A percentile compares a stretch with the other conserved stretches of the same genome.
Conservation (phyloP, 2,888 invertebrate species). For the Athripsodes cinereus region DNA sequence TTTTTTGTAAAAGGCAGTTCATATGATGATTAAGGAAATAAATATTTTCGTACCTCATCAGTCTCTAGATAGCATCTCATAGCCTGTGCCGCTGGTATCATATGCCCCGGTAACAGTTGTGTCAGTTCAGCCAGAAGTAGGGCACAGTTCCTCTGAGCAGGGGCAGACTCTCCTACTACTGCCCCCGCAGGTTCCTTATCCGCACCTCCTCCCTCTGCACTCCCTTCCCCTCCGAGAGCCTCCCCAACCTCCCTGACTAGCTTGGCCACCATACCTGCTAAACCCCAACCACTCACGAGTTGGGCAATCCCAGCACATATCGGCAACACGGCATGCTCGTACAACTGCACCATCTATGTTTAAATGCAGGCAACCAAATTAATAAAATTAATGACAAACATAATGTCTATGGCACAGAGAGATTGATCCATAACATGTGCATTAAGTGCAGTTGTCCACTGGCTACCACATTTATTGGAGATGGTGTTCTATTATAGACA, state of each 20-base stretch:
- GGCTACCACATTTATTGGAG: no score
- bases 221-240: constrained; percentile 62
- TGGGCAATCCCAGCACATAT: constrained; percentile 66
- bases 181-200: constrained; percentile 44
- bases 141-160: constrained; percentile 45
- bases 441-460: no score
- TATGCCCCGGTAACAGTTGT: constrained; percentile 53
- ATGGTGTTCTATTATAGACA: no score
- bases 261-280: constrained; percentile 64
- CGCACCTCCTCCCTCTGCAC: constrained; percentile 45
- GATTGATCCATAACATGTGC: no score
- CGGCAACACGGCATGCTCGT: constrained; percentile 64
- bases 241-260: constrained; percentile 69
- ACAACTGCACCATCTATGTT: constrained; percentile 67
- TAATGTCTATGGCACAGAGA: no score
- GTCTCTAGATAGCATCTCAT: constrained; percentile 55
- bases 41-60: constrained; percentile 51
- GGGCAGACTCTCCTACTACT: constrained; percentile 40
- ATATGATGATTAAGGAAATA: no score
- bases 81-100: constrained; percentile 55
- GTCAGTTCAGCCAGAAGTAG: constrained; percentile 60
- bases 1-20: no score
- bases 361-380: no score
- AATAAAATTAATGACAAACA: no score
- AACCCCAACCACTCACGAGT: constrained; percentile 60